Conservation (phyloP, 2,797 vertebrate genomes). For the Capromys pilorides region DNA sequence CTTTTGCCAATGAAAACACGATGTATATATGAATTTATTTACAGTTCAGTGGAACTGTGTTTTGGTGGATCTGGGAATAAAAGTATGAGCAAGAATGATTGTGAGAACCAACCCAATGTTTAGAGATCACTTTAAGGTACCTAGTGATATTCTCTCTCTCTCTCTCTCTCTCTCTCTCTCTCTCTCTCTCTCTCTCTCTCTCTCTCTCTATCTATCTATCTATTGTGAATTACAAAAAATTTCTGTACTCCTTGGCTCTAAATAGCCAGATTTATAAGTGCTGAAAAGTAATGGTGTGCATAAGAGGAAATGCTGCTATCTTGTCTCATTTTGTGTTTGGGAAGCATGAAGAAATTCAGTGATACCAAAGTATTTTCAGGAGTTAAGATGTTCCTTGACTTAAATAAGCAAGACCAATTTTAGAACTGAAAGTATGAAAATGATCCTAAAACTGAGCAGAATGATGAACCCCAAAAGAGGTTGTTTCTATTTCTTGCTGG, state of each 20-base stretch:
- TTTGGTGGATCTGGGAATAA: not conserved
- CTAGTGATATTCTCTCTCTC: not conserved
- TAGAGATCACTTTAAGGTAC: not conserved
- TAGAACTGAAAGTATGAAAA: slow-evolving; percentile 1
- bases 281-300: not conserved
- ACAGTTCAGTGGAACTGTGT: not conserved
- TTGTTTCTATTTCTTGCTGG: not conserved
- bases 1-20: not conserved
- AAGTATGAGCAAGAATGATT: not conserved
- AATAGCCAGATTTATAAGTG: slow-evolving; percentile 6
- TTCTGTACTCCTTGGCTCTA: not conserved
- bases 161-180: too few relatives aligned
- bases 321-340: not conserved
- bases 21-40: not conserved
- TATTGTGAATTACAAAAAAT: too few relatives aligned
- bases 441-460: not conserved
- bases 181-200: not conserved
- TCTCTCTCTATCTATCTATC: too few relatives aligned
- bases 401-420: slow-evolving; percentile 7
- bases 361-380: not conserved
- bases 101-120: not conserved
- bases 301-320: not conserved
- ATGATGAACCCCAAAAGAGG: not conserved
- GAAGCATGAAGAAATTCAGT: slow-evolving; percentile 26
- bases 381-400: not conserved